Percentiles rank a stretch among this genome's conserved stretches.
Evolutionary conservation across 2,113 vertebrate genomes (phyloP).

Genomic region (Sylvia atricapilla): DNA sequence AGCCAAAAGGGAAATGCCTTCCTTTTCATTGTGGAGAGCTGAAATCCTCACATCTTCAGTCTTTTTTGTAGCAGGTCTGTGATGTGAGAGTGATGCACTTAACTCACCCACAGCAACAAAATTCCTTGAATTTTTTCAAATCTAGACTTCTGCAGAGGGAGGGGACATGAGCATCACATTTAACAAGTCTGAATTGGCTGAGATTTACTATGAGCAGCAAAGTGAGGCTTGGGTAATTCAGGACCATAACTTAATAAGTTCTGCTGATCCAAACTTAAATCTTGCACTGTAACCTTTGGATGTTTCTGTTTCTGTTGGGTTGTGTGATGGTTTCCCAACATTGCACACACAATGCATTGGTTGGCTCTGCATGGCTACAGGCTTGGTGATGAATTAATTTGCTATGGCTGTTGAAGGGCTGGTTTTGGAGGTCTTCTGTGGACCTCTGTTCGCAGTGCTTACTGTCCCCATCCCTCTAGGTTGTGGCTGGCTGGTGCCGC

Average conservation of each 20-base stretch:
- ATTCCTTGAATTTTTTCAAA: not conserved
- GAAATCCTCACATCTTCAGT: not conserved
- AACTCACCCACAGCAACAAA: not conserved
- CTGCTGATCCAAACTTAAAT: not conserved
- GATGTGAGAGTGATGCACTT: not conserved
- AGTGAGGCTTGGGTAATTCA: not conserved
- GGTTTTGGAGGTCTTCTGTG: not conserved
- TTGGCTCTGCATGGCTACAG: not conserved
- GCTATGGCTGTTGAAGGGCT: not conserved
- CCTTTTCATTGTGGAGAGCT: not conserved
- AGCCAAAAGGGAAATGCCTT: not conserved
- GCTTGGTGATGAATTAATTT: not conserved
- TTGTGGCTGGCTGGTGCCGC: not conserved
- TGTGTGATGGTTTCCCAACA: not conserved
- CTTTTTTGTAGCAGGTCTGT: not conserved
- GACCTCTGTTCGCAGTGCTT: not conserved
- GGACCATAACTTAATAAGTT: not conserved
- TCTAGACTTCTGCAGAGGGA: not conserved
- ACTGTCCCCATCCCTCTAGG: not conserved
- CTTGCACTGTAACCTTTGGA: rapidly evolving
- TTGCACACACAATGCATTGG: rapidly evolving
- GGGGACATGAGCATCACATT: not conserved
- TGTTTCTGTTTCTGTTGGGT: not conserved
- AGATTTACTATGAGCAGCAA: not conserved
- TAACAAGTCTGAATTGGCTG: not conserved